phyloP scores from a whole-genome alignment of 2,113 vertebrate species.

The Plecturocebus donacophilus region DNA sequence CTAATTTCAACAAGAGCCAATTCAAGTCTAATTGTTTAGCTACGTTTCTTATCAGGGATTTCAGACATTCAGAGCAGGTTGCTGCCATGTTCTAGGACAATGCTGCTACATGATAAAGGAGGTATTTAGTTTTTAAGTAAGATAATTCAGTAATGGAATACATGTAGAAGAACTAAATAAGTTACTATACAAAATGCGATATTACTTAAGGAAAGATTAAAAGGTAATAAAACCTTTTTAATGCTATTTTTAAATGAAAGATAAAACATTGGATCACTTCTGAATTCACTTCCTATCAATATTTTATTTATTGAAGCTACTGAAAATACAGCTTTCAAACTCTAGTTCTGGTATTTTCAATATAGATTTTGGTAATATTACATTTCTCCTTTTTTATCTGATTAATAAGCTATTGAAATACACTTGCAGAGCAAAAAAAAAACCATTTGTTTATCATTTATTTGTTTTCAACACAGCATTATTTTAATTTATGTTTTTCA shows the following conservation, averaged over 20 bases:
- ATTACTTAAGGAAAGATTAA: conserved; percentile 53
- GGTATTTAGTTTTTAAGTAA: conserved; percentile 24
- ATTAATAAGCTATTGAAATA: conserved; percentile 11
- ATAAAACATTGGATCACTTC: not conserved
- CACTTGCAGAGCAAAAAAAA: not conserved
- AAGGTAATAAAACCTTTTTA: conserved; percentile 51
- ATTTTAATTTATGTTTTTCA: not conserved
- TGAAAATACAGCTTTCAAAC: not conserved
- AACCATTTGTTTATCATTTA: not conserved
- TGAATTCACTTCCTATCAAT: not conserved
- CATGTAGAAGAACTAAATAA: conserved; percentile 35
- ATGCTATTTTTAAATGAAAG: conserved; percentile 40
- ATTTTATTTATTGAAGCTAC: not conserved
- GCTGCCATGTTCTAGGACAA: not conserved
- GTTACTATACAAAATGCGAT: not conserved
- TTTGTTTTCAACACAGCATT: not conserved
- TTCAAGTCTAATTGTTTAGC: not conserved
- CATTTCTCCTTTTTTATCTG: not conserved
- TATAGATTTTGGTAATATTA: not conserved
- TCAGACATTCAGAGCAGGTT: not conserved
- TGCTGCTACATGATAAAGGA: not conserved
- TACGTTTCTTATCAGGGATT: conserved; percentile 49
- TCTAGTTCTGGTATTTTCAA: not conserved
- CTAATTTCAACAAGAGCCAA: not conserved
- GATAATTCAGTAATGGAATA: conserved; percentile 25